Evolutionary conservation across 2,888 invertebrate species (phyloP), one percentile per base, ranked within the genome.

Genomic region (Pterostichus niger): DNA sequence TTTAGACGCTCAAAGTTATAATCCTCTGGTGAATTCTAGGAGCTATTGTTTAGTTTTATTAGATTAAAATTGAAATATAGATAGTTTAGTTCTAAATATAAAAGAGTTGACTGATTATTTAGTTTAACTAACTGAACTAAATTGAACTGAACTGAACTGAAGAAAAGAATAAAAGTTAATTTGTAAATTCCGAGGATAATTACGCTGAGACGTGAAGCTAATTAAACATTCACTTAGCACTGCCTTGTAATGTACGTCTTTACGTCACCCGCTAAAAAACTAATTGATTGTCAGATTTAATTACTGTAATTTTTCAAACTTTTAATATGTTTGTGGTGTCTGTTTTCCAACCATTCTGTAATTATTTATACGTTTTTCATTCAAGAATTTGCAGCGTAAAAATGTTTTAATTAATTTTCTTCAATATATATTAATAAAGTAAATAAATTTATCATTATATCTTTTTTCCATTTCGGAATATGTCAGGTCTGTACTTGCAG

Each of bases 121-220:
- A 52, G 15, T 33, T 24, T 52, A 75, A 75, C 13, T 75, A 31
- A 71, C 15, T 71, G 44, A 71, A 71, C 68, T 64, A n/a, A 64
- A 73, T 52, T 75, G 40, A 33, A 24, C 24, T 24, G 24, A 31
- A 71, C 15, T 71, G 44, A 71, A 71, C 68, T 64, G 6, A 64
- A 73, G 52, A 52, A 15, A 33, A 77, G 78, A 78, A 78, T 78
- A 78, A 44, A 52, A 81, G 81, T 73, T 81, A 81, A 81, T 81
- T 81, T 71, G 81, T 79, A 79, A 64, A 71, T 81, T 73, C 52
- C 35, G 54, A 40, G 71, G 13, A 73, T 81, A 81, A 81, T 81
- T 81, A 81, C 40, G 15, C n/a, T 13, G 54, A 81, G 81, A 56
- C 68, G 71, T 54, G 44, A 81, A 80, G 33, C 68, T 80, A 44